phyloP scores from a whole-genome alignment of 2,888 invertebrate genomes.

The Erebia ligea region DNA sequence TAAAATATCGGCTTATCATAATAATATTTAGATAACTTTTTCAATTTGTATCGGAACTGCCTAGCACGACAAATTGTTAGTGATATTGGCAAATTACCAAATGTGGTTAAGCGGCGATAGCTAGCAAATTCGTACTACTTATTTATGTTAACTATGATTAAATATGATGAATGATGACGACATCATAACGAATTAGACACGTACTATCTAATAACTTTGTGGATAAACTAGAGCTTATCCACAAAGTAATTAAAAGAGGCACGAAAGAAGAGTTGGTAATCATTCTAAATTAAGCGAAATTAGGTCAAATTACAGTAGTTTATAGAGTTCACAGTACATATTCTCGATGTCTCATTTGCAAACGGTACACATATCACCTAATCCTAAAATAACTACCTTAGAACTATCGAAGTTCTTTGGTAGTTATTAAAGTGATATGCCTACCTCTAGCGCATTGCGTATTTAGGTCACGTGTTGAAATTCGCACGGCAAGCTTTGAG shows the following conservation, averaged over 20 bases:
- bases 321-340: not conserved
- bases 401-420: not conserved
- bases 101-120: constrained; percentile 3
- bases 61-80: not conserved
- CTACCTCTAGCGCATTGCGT: constrained; percentile 1
- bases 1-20: too few relatives aligned
- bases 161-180: not conserved
- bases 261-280: not conserved
- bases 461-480: not conserved
- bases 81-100: constrained; percentile 9
- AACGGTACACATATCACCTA: too few relatives aligned
- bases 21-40: not conserved
- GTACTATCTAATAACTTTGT: not conserved
- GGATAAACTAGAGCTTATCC: not conserved
- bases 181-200: not conserved
- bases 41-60: not conserved
- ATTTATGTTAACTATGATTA: not conserved
- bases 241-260: not conserved
- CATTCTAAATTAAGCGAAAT: not conserved
- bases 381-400: too few relatives aligned
- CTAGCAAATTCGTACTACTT: not conserved
- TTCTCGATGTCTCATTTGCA: not conserved
- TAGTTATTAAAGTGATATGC: not conserved
- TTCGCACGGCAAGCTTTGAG: constrained; percentile 4
- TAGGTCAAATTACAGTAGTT: not conserved